These are phyloP conservation scores for Mactromeris polynyma DNA, from an alignment of 2,888 invertebrate species.

Conservation along the genomic window DNA sequence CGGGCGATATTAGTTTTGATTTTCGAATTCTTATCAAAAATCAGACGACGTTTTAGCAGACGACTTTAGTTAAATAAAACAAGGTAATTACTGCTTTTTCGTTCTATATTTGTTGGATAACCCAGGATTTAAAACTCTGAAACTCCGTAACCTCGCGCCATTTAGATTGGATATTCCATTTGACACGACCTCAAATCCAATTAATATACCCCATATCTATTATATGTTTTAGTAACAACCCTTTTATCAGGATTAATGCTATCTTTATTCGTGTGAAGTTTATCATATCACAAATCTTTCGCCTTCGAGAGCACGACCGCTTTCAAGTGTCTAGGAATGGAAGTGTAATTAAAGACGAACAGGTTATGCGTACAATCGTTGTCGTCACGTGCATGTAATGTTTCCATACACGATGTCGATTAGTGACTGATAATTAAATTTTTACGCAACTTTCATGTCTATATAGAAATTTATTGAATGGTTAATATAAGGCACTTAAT, in stretches of 20 bases:
- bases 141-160: slow-evolving; percentile 10
- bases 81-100: not conserved
- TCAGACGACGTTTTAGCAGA: not conserved
- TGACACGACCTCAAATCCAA: slow-evolving; percentile 27
- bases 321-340: slow-evolving; percentile 35
- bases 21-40: not conserved
- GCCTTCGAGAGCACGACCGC: slow-evolving; percentile 36
- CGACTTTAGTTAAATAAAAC: not conserved
- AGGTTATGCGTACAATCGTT: slow-evolving; percentile 29
- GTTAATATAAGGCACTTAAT: not conserved
- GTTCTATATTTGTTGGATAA: not conserved
- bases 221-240: slow-evolving; percentile 45
- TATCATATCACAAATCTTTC: slow-evolving; percentile 40
- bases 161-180: not conserved
- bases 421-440: slow-evolving; percentile 2
- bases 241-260: slow-evolving; percentile 43
- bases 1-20: not conserved
- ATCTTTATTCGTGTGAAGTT: slow-evolving; percentile 48
- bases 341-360: slow-evolving; percentile 20
- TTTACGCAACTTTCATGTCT: slow-evolving; percentile 1
- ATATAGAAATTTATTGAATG: not conserved
- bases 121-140: not conserved
- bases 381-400: slow-evolving; percentile 21
- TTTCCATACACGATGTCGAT: not conserved
- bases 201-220: slow-evolving; percentile 15